Conservation (phyloP, 1,140 invertebrate genomes). For the Bombus ignitus region DNA sequence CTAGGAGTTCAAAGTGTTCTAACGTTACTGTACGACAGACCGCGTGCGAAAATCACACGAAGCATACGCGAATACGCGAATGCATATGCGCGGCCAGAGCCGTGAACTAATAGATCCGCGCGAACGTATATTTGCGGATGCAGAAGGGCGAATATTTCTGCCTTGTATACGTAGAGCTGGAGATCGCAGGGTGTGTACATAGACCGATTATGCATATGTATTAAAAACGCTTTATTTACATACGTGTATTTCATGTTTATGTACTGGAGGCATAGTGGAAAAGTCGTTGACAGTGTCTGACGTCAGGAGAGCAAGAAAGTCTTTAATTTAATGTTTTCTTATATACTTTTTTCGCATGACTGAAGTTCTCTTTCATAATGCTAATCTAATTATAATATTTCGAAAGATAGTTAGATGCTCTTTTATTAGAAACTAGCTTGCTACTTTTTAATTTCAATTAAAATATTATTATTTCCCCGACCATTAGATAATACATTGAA, state of each 20-base stretch:
- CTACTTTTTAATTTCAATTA: too few species aligned
- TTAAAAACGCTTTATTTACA: constrained; percentile 38
- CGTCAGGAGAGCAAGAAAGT: neutral
- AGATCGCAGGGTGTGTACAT: constrained; percentile 19
- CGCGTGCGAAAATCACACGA: neutral
- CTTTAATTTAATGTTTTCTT: neutral
- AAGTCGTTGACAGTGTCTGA: constrained; percentile 1
- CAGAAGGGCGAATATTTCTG: constrained; percentile 36
- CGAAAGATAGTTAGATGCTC: too few species aligned
- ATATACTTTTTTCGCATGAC: neutral
- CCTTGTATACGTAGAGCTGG: neutral
- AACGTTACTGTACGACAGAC: neutral
- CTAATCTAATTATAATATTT: too few species aligned
- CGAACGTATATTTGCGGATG: constrained; percentile 27
- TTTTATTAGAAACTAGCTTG: too few species aligned
- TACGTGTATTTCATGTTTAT: constrained; percentile 29
- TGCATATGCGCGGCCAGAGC: neutral
- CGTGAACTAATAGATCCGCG: constrained; percentile 42
- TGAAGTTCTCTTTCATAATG: neutral
- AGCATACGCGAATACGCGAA: constrained; percentile 5
- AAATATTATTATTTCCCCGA: too few species aligned
- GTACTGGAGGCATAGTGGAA: neutral
- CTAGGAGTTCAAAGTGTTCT: neutral
- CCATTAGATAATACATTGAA: too few species aligned
- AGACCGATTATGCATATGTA: constrained; percentile 36